phyloP scores from a whole-genome alignment of 2,888 invertebrate genomes.

The Hypomecis atomaria region DNA sequence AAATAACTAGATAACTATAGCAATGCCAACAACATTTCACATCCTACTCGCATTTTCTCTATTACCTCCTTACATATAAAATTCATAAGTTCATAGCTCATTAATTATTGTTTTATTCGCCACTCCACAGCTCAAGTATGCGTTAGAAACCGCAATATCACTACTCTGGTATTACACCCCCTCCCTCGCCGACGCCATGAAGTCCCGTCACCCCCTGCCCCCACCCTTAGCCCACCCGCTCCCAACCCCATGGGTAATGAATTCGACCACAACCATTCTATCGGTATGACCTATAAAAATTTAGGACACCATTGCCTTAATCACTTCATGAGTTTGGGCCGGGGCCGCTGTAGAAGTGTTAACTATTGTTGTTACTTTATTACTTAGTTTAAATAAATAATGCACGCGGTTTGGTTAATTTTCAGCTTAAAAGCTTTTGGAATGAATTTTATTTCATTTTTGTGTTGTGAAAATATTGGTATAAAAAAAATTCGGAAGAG shows the following conservation, averaged over 20 bases:
- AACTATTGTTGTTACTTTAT: slow-evolving; percentile 14
- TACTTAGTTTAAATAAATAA: background rate
- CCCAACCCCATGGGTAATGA: slow-evolving; percentile 75
- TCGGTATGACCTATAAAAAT: slow-evolving; percentile 78
- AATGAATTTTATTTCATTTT: too few species aligned
- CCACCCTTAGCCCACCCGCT: slow-evolving; percentile 49
- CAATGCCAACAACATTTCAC: too few species aligned
- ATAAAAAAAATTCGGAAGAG: too few species aligned
- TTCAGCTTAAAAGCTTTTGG: too few species aligned
- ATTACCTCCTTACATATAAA: background rate
- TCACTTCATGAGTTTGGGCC: slow-evolving; percentile 54
- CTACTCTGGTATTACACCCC: slow-evolving; percentile 79
- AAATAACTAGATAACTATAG: too few species aligned
- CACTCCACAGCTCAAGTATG: slow-evolving; percentile 63
- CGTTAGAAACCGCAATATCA: slow-evolving; percentile 79
- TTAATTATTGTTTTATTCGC: slow-evolving; percentile 53
- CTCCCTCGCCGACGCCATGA: slow-evolving; percentile 71
- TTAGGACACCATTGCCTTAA: slow-evolving; percentile 68
- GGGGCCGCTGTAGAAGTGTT: slow-evolving; percentile 25
- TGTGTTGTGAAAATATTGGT: too few species aligned
- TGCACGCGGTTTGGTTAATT: background rate
- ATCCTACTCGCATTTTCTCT: background rate
- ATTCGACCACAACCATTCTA: slow-evolving; percentile 73
- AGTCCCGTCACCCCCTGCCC: slow-evolving; percentile 61
- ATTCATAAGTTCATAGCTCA: slow-evolving; percentile 26